Percentiles rank a stretch among this genome's conserved stretches.
Evolutionary conservation across 2,888 invertebrate species (phyloP).

Genomic region (Iselma pallidipennis): DNA sequence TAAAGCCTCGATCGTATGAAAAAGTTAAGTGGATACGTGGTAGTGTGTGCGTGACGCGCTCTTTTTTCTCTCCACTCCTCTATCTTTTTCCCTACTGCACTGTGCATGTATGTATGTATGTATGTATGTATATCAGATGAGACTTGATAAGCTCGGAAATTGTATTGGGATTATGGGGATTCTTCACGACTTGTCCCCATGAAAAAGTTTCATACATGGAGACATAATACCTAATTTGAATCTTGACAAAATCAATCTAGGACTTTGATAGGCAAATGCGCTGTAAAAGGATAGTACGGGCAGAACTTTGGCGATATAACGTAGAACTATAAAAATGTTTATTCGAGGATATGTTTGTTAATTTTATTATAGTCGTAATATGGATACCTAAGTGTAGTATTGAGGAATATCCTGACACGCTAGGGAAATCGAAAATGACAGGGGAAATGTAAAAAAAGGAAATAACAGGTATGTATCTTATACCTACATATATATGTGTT

Average conservation of each 20-base stretch:
- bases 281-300: neutral
- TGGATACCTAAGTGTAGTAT: too few relatives aligned
- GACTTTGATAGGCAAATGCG: neutral
- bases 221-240: neutral
- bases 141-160: conserved; percentile 16
- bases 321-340: too few relatives aligned
- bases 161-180: conserved; percentile 25
- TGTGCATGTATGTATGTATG: too few relatives aligned
- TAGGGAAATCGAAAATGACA: neutral
- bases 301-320: too few relatives aligned
- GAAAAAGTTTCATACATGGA: neutral
- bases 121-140: neutral
- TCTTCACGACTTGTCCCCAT: conserved; percentile 5
- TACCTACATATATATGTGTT: too few relatives aligned
- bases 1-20: neutral
- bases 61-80: too few relatives aligned
- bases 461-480: too few relatives aligned
- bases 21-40: neutral
- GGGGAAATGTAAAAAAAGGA: too few relatives aligned
- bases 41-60: neutral
- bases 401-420: too few relatives aligned
- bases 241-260: neutral
- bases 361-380: neutral
- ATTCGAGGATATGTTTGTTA: neutral
- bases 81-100: neutral